A percentile compares a stretch with the other conserved stretches of the same genome.
These are phyloP conservation scores for Meloe dianella DNA, from an alignment of 2,888 invertebrate genomes.

Conservation along the genomic window DNA sequence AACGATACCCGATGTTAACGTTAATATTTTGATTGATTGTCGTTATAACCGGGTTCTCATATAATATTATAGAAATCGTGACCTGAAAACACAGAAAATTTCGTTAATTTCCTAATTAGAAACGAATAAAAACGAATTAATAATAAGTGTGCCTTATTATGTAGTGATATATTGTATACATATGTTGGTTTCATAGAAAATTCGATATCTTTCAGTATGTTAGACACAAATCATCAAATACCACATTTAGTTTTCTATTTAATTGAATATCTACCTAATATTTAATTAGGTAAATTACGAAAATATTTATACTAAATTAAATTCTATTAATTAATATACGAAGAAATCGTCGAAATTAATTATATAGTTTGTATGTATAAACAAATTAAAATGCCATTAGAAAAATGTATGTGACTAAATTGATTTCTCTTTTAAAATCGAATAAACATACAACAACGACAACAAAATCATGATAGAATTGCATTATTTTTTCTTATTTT, in stretches of 20 bases:
- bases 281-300: too few relatives aligned
- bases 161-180: too few relatives aligned
- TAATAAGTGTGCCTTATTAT: background rate
- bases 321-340: conserved; percentile 1
- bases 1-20: too few relatives aligned
- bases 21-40: background rate
- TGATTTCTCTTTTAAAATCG: background rate
- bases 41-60: background rate
- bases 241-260: too few relatives aligned
- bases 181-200: background rate
- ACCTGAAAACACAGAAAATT: background rate
- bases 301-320: too few relatives aligned
- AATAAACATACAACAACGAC: background rate
- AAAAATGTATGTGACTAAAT: background rate
- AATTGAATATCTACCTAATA: too few relatives aligned
- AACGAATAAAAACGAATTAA: background rate
- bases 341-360: conserved; percentile 25
- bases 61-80: background rate
- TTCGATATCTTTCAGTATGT: background rate
- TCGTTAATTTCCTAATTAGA: background rate
- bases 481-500: too few relatives aligned
- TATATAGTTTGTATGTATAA: conserved; percentile 6
- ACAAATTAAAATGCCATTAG: background rate
- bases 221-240: too few relatives aligned
- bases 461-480: too few relatives aligned